Conservation (phyloP, 2,113 vertebrate genomes). For the Oryctolagus cuniculus region mOryCun1.1 NC_091449.1:39815501-39816000, state of each 20-base stretch:
- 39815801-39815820: neutral
- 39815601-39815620: conserved; percentile 19
- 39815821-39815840: conserved; percentile 67
- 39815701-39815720: conserved; percentile 3
- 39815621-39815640: conserved; percentile 60
- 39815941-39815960: conserved; percentile 27
- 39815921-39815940: neutral
- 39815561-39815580: neutral
- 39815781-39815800: conserved; percentile 26
- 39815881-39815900: conserved; percentile 34
- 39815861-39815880: neutral
- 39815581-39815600: neutral
- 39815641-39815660: conserved; percentile 45
- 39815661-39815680: neutral
- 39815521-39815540: neutral
- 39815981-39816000: neutral
- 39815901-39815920: conserved; percentile 50
- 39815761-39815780: conserved; percentile 55
- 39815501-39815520: neutral
- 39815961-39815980: fast-evolving
- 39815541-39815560: neutral
- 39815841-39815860: conserved; percentile 6
- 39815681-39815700: conserved; percentile 2
- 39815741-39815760: conserved; percentile 42
- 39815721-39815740: conserved; percentile 16